phyloP scores from a whole-genome alignment of 1,140 invertebrate species.

The Oedothorax gibbosus region DNA sequence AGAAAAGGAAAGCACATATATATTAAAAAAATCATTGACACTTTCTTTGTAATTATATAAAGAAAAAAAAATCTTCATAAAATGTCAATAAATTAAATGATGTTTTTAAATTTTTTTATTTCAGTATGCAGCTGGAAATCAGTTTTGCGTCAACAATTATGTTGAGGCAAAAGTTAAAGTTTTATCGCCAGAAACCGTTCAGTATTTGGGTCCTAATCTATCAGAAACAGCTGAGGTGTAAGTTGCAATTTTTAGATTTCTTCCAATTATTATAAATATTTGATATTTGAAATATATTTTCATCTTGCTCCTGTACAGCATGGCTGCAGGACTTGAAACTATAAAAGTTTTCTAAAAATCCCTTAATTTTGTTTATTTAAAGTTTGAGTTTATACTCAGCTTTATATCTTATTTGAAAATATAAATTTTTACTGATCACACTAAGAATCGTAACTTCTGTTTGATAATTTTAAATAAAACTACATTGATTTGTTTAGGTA shows the following conservation, averaged over 20 bases:
- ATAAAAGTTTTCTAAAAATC: not conserved
- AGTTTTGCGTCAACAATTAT: slow-evolving; percentile 63
- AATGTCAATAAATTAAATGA: too few species aligned
- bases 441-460: not conserved
- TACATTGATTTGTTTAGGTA: not conserved
- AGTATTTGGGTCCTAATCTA: slow-evolving; percentile 60
- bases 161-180: slow-evolving; percentile 60
- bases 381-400: not conserved
- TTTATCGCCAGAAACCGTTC: slow-evolving; percentile 61
- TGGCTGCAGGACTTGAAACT: not conserved
- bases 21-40: not conserved
- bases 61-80: not conserved
- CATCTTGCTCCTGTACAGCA: not conserved
- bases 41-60: not conserved
- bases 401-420: not conserved
- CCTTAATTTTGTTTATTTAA: not conserved
- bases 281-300: not conserved
- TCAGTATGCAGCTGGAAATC: slow-evolving; percentile 64
- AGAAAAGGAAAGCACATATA: not conserved
- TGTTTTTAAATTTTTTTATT: slow-evolving; percentile 6
- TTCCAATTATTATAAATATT: not conserved
- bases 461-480: not conserved
- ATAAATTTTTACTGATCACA: not conserved
- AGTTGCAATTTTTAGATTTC: slow-evolving; percentile 1
- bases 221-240: slow-evolving; percentile 48